phyloP scores from a whole-genome alignment of 2,113 vertebrate species.

The Oryzias curvinotus region DNA sequence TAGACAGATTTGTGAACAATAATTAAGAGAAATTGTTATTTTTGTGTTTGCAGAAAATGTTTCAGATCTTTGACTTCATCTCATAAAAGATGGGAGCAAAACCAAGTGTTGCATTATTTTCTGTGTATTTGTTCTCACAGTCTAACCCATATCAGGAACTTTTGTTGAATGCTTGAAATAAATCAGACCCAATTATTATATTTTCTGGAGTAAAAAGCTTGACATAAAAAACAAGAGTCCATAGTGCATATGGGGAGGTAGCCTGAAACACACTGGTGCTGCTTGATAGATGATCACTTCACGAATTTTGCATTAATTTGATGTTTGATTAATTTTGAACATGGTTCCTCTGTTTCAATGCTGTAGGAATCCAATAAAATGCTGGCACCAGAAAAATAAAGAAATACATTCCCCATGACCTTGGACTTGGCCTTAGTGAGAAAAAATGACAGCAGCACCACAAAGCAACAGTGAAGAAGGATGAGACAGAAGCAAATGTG shows the following conservation, averaged over 20 bases:
- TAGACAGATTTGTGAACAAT: too few relatives aligned
- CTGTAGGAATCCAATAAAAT: conserved; percentile 81
- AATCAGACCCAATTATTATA: too few relatives aligned
- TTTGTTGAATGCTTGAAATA: too few relatives aligned
- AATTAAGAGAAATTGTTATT: too few relatives aligned
- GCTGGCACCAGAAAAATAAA: conserved; percentile 73
- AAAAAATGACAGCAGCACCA: conserved; percentile 73
- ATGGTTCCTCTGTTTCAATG: conserved; percentile 71
- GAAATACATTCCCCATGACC: conserved; percentile 74
- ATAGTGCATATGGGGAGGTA: conserved; percentile 45
- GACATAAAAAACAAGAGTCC: too few relatives aligned
- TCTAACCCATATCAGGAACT: too few relatives aligned
- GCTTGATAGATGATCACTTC: conserved; percentile 76
- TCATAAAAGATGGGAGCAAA: too few relatives aligned
- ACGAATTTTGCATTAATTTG: conserved; percentile 81
- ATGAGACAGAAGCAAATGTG: conserved; percentile 39
- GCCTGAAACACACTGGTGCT: conserved; percentile 50
- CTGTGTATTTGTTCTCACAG: too few relatives aligned
- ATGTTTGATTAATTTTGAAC: conserved; percentile 80
- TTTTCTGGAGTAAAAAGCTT: too few relatives aligned
- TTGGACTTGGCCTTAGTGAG: conserved; percentile 67
- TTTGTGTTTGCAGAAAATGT: too few relatives aligned
- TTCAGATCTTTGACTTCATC: too few relatives aligned
- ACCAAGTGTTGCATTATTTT: too few relatives aligned
- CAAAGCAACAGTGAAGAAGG: conserved; percentile 63